These are phyloP conservation scores for Byasa hedistus DNA, from an alignment of 2,888 invertebrate species.

Conservation along the genomic window DNA sequence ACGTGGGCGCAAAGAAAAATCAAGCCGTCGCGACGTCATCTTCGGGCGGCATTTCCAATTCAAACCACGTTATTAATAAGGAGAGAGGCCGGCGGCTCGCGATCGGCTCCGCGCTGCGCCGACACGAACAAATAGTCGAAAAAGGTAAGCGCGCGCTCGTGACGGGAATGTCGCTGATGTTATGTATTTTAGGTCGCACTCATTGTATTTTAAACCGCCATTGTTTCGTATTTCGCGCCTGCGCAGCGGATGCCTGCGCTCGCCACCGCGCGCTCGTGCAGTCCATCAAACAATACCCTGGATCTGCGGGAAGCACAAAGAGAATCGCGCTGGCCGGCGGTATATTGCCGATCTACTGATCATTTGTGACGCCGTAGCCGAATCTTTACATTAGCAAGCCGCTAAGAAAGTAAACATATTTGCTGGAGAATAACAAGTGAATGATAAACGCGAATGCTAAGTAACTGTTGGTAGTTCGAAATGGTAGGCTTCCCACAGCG, in stretches of 20 bases:
- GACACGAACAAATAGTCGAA: constrained; percentile 68
- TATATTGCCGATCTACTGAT: neutral
- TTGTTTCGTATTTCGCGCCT: constrained; percentile 66
- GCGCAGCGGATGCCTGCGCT: constrained; percentile 25
- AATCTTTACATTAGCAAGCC: neutral
- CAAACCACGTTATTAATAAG: constrained; percentile 74
- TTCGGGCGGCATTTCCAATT: constrained; percentile 52
- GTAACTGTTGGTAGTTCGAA: constrained; percentile 24
- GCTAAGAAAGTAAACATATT: neutral
- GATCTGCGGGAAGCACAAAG: constrained; percentile 10
- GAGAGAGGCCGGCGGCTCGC: constrained; percentile 54
- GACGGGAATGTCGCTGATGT: constrained; percentile 73
- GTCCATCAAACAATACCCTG: constrained; percentile 23
- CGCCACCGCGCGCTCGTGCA: constrained; percentile 20
- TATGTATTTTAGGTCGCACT: constrained; percentile 70
- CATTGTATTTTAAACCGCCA: constrained; percentile 77
- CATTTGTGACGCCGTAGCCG: neutral
- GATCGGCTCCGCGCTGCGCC: constrained; percentile 52
- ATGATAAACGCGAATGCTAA: constrained; percentile 8
- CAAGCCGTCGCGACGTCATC: constrained; percentile 29
- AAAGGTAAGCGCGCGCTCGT: constrained; percentile 72
- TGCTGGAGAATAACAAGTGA: neutral
- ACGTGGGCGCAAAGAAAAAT: constrained; percentile 38
- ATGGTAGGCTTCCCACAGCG: constrained; percentile 25
- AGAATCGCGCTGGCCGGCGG: constrained; percentile 1